Base-by-base conservation (phyloP, 2,113 vertebrate species). In the Sorex araneus region DNA sequence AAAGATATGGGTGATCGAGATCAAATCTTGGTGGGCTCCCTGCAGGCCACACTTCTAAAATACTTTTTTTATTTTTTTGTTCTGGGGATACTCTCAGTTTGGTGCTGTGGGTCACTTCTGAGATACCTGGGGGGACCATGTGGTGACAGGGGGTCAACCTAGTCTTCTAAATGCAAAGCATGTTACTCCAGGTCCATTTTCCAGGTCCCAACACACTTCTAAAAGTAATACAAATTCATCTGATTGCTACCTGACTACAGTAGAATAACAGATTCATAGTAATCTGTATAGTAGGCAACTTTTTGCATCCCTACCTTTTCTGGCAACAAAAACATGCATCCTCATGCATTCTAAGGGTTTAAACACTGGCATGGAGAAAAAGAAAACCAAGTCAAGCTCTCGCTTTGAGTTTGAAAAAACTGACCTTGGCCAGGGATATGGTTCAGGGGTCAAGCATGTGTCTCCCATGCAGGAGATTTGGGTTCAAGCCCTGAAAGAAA, bases 321-420 rank as follows among this genome's bases (percentile, higher is more conserved):
- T 36, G 71, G 15, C 18, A 36, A 2, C 18, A 28, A 73, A 30
- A 36, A 34, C 30, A 86, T 89, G 32, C 43, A 13, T 69, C 40
- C 15, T 66, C 28, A 64, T 6, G 36, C 36, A n/a, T n/a, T n/a
- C n/a, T n/a, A n/a, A 40, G 7, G 15, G 21, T 9, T 21, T 34
- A 34, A 36, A 43, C 5, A 40, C 27, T 87, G n/a, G 82, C 78
- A 67, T 8, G 63, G 47, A 80, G 34, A 47, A 36, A 80, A 74
- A 79, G 11, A 64, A 64, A 90, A 78, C 30, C 13, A 40, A 87
- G n/a, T 57, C n/a, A 64, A 36, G 54, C 71, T 30, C 7, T 69
- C 27, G 16, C 25, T 87, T 32, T 77, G 57, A 71, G 76, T 70
- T 83, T 88, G 70, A 82, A 64, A 75, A 90, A 21, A 19, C 36